Base-by-base conservation (phyloP, 1,140 invertebrate genomes). In the Conus betulinus region DNA sequence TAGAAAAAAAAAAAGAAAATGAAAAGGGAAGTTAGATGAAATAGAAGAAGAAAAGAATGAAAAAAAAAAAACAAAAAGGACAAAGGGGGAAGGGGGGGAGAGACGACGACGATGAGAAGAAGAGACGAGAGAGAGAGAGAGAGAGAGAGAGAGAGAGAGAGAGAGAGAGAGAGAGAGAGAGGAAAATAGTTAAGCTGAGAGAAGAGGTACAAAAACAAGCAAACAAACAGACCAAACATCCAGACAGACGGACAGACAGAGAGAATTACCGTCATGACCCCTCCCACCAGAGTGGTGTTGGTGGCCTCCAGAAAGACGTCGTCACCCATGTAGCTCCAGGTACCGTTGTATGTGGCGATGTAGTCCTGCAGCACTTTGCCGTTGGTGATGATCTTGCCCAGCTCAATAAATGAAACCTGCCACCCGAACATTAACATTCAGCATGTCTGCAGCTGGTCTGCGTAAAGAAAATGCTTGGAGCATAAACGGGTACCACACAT, bases 221-320 rank as follows among this genome's bases (percentile, higher is more conserved):
- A 74, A 20, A 23, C 71, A 25, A 8, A 39, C 39, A 39, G 39
- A 39, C 39, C 39, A 39, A 20, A 74, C 76, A 51, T 17, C 5
- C 67, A 25, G 13, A 74, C 67, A 25, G 13, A 74, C 67, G 5
- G 13, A 74, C 67, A 74, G 13, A 25, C 67, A 74, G n/a, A 82
- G 7, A 74, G 20, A 23, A 20, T 60, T 25, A 91, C 90, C 25
- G 87, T 27, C 27, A 91, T 39, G 51, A 88, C 51, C 3, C 90
- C 89, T 4, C 87, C 88, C 15, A 76, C 74, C 10, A 91, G 81
- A 20, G 87, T 89, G 5, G 27, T 25, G 63, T 86, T 85, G 20
- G 79, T 83, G 10, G 60, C 15, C 23, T 53, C 79, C 55, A 88
- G 71, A 63, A 88, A 74, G 17, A 91, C 85, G 71, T 91, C 87